Evolutionary conservation across 2,113 vertebrate species (phyloP), one percentile per base, ranked within the genome.

Genomic region (Podarcis raffonei): DNA sequence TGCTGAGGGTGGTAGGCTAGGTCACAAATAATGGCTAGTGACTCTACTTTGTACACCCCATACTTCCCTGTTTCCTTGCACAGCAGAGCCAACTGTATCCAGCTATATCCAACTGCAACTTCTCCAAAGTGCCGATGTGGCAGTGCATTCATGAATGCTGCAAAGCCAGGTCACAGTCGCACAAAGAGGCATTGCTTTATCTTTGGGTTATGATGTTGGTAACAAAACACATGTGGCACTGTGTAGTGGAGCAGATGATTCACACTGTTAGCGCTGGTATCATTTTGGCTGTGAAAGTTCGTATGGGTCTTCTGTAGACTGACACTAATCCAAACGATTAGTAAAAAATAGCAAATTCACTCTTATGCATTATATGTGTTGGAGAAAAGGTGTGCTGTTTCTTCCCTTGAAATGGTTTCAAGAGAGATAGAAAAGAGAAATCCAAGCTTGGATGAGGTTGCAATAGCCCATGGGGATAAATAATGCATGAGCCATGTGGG

Each of bases 321-420:
- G 6, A 18, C 71, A 74, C 53, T n/a, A 88, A 53, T 91, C 84
- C 32, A 83, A 90, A 94, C 57, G 42, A 13, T 62, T 89, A 69
- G 42, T 27, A 57, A 80, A 68, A 79, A n/a, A 69, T 59, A 16
- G n/a, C 83, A 76, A 75, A 86, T 89, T 65, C 35, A 53, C 87
- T 91, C 30, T 88, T 88, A 66, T 62, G 85, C 11, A 89, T 77
- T 87, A 78, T 23, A 72, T 71, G 6, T 90, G 32, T 69, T 71
- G 22, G 65, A 78, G 32, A 84, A 16, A 90, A 84, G 32, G 48
- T 74, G 57, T 76, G 48, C 27, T 85, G 53, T 20, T 82, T 30
- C 15, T 8, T 4, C n/a, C 79, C 72, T 65, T 69, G 84, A 88
- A 91, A 76, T 65, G 48, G 42, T 72, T 76, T 2, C 20, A 79